A percentile compares a stretch with the other conserved stretches of the same genome.
These are phyloP conservation scores for Eupristina koningsbergeri DNA, from an alignment of 1,140 invertebrate species.

Conservation along the genomic window DNA sequence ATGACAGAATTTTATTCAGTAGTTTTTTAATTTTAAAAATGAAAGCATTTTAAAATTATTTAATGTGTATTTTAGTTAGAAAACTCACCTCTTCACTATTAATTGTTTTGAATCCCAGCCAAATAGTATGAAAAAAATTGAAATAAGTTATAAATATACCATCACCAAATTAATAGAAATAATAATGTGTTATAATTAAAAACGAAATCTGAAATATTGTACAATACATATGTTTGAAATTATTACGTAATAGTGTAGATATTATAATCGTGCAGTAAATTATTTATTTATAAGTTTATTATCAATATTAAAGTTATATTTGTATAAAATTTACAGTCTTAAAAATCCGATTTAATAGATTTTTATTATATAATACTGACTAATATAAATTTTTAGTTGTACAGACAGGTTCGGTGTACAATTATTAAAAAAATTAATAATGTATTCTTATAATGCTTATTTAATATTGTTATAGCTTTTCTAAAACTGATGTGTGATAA, in stretches of 20 bases:
- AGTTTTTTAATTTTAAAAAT: neutral
- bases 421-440: neutral
- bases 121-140: slow-evolving; percentile 45
- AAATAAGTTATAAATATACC: slow-evolving; percentile 50
- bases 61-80: neutral
- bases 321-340: neutral
- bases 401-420: neutral
- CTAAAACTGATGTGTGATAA: too few relatives aligned
- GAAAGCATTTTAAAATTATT: neutral
- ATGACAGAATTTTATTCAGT: neutral
- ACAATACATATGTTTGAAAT: neutral
- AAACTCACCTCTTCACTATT: slow-evolving; percentile 59
- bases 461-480: too few relatives aligned
- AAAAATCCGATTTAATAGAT: neutral
- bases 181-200: slow-evolving; percentile 49
- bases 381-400: neutral
- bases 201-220: neutral
- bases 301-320: neutral
- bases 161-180: slow-evolving; percentile 54
- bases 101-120: slow-evolving; percentile 33
- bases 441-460: neutral
- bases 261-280: too few relatives aligned
- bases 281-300: neutral
- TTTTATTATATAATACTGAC: neutral
- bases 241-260: neutral